Percentiles rank a stretch among this genome's conserved stretches.
phyloP scores from a whole-genome alignment of 2,888 invertebrate species.

The Tachystola acroxantha region DNA sequence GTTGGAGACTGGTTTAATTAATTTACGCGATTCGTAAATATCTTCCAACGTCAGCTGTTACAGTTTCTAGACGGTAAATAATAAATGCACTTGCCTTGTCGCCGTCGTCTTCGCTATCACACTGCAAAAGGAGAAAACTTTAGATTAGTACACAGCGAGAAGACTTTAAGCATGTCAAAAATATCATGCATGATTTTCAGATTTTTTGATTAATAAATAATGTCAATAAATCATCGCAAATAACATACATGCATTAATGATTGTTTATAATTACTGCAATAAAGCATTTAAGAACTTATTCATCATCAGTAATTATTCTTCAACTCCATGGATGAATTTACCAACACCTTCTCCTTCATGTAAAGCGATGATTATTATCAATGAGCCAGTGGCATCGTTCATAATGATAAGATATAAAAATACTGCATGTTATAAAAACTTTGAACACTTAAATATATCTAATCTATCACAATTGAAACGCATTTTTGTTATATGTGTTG shows the following conservation, averaged over 20 bases:
- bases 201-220: constrained; percentile 5
- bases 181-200: constrained; percentile 9
- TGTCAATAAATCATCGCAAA: too few relatives aligned
- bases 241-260: too few relatives aligned
- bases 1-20: constrained; percentile 56
- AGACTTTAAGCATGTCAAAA: constrained; percentile 3
- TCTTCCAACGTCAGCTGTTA: constrained; percentile 22
- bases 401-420: background rate
- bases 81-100: constrained; percentile 86
- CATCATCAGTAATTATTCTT: too few relatives aligned
- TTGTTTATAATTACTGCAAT: too few relatives aligned
- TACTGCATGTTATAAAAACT: background rate
- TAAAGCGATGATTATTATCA: background rate
- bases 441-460: background rate
- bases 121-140: constrained; percentile 82
- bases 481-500: background rate
- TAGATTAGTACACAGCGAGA: constrained; percentile 3
- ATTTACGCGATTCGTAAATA: constrained; percentile 57
- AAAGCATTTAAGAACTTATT: too few relatives aligned
- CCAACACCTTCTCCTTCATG: background rate
- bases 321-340: background rate
- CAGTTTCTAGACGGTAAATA: constrained; percentile 25
- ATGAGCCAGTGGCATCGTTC: background rate
- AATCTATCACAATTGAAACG: background rate
- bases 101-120: constrained; percentile 96